These are phyloP conservation scores for Oreochromis mossambicus DNA, from an alignment of 2,797 vertebrate genomes.

Conservation along the genomic window DNA sequence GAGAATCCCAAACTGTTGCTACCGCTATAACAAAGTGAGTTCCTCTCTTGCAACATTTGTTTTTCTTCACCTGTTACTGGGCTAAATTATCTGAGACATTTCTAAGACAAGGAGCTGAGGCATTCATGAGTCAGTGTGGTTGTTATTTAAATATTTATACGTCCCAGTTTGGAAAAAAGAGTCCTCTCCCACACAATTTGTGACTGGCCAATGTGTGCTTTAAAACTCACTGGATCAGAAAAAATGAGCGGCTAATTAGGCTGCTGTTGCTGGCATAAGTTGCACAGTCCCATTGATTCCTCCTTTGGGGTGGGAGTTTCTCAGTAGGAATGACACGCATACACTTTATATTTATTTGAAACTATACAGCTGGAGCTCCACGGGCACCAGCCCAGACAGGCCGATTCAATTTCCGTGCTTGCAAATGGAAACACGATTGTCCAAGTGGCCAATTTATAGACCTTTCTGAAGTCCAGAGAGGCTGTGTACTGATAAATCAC, in stretches of 20 bases:
- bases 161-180: slow-evolving; percentile 19
- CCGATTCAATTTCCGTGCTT: slow-evolving; percentile 41
- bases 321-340: slow-evolving; percentile 17
- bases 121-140: slow-evolving; percentile 12
- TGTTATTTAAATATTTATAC: slow-evolving; percentile 46
- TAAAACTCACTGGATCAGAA: slow-evolving; percentile 45
- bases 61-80: background rate
- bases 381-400: background rate
- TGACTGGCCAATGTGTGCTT: slow-evolving; percentile 3
- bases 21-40: background rate
- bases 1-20: background rate
- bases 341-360: slow-evolving; percentile 38
- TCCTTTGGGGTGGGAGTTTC: slow-evolving; percentile 14
- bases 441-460: slow-evolving; percentile 48
- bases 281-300: slow-evolving; percentile 36
- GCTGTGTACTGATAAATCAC: slow-evolving; percentile 41
- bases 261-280: slow-evolving; percentile 19
- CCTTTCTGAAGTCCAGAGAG: slow-evolving; percentile 32
- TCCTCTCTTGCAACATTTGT: background rate
- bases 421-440: slow-evolving; percentile 36
- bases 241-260: slow-evolving; percentile 53
- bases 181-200: slow-evolving; percentile 14
- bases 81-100: slow-evolving; percentile 4
- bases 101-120: background rate
- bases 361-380: slow-evolving; percentile 25